Evolutionary conservation across 2,113 vertebrate genomes (phyloP).

Genomic region (Tor tambroides): DNA sequence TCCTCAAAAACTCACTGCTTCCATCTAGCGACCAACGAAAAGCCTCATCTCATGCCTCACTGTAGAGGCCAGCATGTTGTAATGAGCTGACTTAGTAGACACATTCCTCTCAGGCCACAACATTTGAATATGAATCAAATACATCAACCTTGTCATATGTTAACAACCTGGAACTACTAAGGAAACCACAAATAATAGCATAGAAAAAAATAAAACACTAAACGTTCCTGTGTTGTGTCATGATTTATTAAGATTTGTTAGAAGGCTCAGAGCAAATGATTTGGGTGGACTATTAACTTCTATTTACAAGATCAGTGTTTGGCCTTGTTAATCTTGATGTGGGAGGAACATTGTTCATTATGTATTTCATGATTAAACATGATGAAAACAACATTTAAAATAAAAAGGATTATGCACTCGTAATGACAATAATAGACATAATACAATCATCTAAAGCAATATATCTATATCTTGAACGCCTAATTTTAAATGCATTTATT

Average conservation of each 20-base stretch:
- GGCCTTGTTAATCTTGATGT: background rate
- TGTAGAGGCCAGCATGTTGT: background rate
- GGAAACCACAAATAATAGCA: background rate
- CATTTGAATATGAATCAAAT: conserved; percentile 1
- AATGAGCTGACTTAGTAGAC: background rate
- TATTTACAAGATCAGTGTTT: background rate
- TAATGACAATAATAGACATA: background rate
- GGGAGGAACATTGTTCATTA: background rate
- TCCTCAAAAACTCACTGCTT: conserved; percentile 55
- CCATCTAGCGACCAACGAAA: conserved; percentile 63
- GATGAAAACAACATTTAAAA: background rate
- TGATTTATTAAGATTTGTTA: background rate
- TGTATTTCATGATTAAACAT: background rate
- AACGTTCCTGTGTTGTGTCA: background rate
- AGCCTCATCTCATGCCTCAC: background rate
- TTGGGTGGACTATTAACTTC: background rate
- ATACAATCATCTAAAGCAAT: background rate
- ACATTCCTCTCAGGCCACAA: background rate
- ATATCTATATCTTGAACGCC: no score
- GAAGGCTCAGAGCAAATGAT: background rate
- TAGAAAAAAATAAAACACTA: background rate
- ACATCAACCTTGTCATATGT: background rate
- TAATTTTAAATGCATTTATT: background rate
- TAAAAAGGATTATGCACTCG: background rate
- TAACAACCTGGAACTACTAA: background rate